These are phyloP conservation scores for Amphilophus citrinellus DNA, from an alignment of 2,113 vertebrate genomes.

Conservation along the genomic window DNA sequence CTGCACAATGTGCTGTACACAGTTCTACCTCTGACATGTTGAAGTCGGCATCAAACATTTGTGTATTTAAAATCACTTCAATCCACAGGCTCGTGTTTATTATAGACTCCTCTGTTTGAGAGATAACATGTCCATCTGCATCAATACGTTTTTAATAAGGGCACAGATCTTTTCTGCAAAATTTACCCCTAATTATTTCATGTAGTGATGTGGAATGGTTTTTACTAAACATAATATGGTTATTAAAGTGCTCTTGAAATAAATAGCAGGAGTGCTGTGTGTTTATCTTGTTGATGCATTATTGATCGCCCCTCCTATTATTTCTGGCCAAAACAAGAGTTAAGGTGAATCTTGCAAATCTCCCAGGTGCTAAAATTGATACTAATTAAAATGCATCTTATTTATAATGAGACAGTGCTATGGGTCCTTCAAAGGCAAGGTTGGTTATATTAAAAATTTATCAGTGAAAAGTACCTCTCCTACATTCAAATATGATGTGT, in stretches of 20 bases:
- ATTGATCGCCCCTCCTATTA: conserved; percentile 52
- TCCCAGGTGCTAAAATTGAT: conserved; percentile 46
- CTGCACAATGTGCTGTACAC: neutral
- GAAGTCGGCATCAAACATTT: neutral
- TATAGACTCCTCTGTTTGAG: neutral
- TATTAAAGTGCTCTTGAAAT: conserved; percentile 19
- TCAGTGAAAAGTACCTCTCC: conserved; percentile 36
- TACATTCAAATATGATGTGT: conserved; percentile 30
- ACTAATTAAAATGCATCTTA: conserved; percentile 55
- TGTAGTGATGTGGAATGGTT: neutral
- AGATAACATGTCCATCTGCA: neutral
- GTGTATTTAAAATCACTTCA: neutral
- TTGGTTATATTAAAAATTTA: conserved; percentile 47
- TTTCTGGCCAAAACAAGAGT: conserved; percentile 35
- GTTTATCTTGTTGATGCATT: conserved; percentile 45
- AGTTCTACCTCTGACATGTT: neutral
- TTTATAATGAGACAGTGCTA: conserved; percentile 47
- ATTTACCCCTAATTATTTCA: conserved; percentile 9
- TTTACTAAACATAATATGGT: neutral
- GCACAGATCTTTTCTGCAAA: neutral
- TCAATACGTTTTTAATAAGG: neutral
- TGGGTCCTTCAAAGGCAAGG: conserved; percentile 30
- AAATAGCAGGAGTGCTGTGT: conserved; percentile 30
- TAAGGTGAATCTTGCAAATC: conserved; percentile 27
- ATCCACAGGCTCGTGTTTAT: neutral